A percentile compares a stretch with the other conserved stretches of the same genome.
Evolutionary conservation across 2,113 vertebrate genomes (phyloP).

Genomic region (Prunella fulvescens): DNA sequence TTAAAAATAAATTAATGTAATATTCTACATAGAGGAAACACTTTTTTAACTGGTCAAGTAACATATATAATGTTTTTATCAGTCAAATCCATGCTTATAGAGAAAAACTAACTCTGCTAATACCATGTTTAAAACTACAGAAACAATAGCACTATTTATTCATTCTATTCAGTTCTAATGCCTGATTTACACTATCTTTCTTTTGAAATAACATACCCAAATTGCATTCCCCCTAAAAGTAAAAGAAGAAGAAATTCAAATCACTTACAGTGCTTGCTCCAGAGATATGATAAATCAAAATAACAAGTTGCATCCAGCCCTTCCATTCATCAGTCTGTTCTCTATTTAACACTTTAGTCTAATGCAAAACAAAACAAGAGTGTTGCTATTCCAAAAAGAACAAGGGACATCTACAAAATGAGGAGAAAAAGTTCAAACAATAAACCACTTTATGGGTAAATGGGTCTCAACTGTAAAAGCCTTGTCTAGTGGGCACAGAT

Average conservation of each 20-base stretch:
- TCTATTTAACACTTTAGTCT: slow-evolving; percentile 95
- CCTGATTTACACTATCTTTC: neutral
- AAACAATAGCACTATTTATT: neutral
- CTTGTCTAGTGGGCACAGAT: neutral
- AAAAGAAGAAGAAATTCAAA: neutral
- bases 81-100: neutral
- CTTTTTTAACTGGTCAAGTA: neutral
- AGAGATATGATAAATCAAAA: slow-evolving; percentile 97
- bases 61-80: neutral
- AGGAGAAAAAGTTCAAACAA: slow-evolving; percentile 41
- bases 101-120: neutral
- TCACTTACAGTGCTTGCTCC: slow-evolving; percentile 94
- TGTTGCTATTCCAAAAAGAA: slow-evolving; percentile 55
- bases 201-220: neutral
- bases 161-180: neutral
- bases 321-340: slow-evolving; percentile 99
- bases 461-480: neutral
- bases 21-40: neutral
- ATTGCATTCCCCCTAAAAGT: neutral
- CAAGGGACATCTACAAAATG: slow-evolving; percentile 34
- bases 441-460: neutral
- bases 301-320: slow-evolving; percentile 99
- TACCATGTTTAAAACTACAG: neutral
- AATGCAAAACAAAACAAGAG: slow-evolving; percentile 61
- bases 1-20: neutral